A percentile compares a stretch with the other conserved stretches of the same genome.
These are phyloP conservation scores for Vesta saturnalis DNA, from an alignment of 2,888 invertebrate species.

Conservation along the genomic window DNA sequence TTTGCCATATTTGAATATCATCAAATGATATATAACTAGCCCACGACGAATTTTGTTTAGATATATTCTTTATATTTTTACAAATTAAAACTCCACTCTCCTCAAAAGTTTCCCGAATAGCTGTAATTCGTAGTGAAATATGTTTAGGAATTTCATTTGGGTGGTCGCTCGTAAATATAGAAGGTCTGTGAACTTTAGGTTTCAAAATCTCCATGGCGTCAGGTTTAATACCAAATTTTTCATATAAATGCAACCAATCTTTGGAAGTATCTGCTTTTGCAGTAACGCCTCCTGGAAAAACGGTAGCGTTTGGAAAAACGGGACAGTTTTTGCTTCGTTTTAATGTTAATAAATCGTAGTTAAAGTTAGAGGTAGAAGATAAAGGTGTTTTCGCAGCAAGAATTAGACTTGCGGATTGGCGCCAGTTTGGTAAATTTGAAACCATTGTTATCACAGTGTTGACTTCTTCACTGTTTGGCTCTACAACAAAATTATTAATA, in stretches of 20 bases:
- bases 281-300: conserved; percentile 89
- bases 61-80: conserved; percentile 63
- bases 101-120: conserved; percentile 91
- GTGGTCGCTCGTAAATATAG: conserved; percentile 63
- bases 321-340: conserved; percentile 76
- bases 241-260: conserved; percentile 76
- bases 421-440: conserved; percentile 70
- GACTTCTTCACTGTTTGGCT: no score
- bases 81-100: conserved; percentile 85
- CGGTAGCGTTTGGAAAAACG: conserved; percentile 81
- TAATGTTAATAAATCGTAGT: conserved; percentile 65
- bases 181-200: conserved; percentile 59
- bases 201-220: conserved; percentile 63
- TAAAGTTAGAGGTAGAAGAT: conserved; percentile 58
- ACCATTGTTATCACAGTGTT: no score
- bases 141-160: conserved; percentile 61
- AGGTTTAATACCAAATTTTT: conserved; percentile 67
- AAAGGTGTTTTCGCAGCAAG: conserved; percentile 65
- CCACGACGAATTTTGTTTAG: conserved; percentile 53
- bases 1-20: conserved; percentile 73
- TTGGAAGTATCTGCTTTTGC: conserved; percentile 73
- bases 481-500: no score
- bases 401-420: conserved; percentile 73
- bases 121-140: conserved; percentile 82
- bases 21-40: conserved; percentile 60